Evolutionary conservation across 2,113 vertebrate genomes (phyloP).

Genomic region (Panthera tigris): DNA sequence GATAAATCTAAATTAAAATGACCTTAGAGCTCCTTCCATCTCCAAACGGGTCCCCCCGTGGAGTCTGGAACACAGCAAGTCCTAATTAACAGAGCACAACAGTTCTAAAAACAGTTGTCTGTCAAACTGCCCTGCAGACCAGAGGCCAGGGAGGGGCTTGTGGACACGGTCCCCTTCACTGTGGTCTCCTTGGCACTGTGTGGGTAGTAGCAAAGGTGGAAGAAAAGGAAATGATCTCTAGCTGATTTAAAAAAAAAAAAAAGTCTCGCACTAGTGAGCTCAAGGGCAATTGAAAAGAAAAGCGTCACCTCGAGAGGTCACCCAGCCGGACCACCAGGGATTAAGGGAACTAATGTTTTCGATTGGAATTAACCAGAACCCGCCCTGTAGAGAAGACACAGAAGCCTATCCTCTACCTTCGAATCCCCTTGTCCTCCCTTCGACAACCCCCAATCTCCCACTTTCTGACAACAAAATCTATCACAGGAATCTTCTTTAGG

Average conservation of each 20-base stretch:
- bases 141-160: neutral
- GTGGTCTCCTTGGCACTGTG: neutral
- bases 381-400: neutral
- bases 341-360: neutral
- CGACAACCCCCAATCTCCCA: neutral
- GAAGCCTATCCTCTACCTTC: neutral
- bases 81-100: neutral
- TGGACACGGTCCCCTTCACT: accelerated
- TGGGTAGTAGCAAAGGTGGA: neutral
- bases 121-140: neutral
- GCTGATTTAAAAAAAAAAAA: neutral
- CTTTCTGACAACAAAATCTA: neutral
- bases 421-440: neutral
- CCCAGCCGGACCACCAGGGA: too few relatives aligned
- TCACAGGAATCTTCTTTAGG: neutral
- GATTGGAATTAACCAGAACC: neutral
- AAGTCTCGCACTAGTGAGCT: neutral
- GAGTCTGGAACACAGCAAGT: neutral
- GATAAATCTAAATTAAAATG: neutral
- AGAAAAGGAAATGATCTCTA: neutral
- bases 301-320: neutral
- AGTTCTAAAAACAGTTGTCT: neutral
- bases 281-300: neutral
- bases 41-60: neutral
- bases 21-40: neutral